These are phyloP conservation scores for Heterochromis multidens DNA, from an alignment of 2,113 vertebrate genomes.

Conservation along the genomic window DNA sequence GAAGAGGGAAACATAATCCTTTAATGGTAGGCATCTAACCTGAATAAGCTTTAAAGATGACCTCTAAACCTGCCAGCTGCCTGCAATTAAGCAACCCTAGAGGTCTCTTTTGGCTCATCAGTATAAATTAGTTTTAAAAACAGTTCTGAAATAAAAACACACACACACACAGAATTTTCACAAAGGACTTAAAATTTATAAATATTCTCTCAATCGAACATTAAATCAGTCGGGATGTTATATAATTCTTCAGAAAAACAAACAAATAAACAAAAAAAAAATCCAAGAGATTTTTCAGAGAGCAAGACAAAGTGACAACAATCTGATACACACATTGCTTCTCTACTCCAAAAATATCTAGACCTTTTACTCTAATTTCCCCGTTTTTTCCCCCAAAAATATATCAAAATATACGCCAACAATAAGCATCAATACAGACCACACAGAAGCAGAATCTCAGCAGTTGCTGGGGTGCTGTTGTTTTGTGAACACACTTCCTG, in stretches of 20 bases:
- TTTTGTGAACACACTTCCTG: conserved; percentile 27
- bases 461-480: conserved; percentile 38
- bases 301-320: conserved; percentile 72
- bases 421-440: conserved; percentile 64
- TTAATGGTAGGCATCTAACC: neutral
- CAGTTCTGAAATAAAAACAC: conserved; percentile 14
- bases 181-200: conserved; percentile 77
- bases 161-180: conserved; percentile 48
- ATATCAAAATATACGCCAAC: conserved; percentile 74
- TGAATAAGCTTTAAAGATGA: neutral
- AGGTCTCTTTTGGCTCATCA: neutral
- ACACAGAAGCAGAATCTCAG: conserved; percentile 59
- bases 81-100: neutral
- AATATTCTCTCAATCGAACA: conserved; percentile 77
- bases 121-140: neutral
- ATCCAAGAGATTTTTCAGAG: conserved; percentile 59
- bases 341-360: conserved; percentile 77
- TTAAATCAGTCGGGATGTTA: conserved; percentile 76
- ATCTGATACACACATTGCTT: conserved; percentile 65
- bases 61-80: neutral
- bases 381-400: conserved; percentile 31
- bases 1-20: neutral
- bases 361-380: conserved; percentile 38
- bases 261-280: conserved; percentile 36
- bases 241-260: conserved; percentile 57